phyloP scores from a whole-genome alignment of 2,888 invertebrate genomes.

The Schrankia costaestrigalis region DNA sequence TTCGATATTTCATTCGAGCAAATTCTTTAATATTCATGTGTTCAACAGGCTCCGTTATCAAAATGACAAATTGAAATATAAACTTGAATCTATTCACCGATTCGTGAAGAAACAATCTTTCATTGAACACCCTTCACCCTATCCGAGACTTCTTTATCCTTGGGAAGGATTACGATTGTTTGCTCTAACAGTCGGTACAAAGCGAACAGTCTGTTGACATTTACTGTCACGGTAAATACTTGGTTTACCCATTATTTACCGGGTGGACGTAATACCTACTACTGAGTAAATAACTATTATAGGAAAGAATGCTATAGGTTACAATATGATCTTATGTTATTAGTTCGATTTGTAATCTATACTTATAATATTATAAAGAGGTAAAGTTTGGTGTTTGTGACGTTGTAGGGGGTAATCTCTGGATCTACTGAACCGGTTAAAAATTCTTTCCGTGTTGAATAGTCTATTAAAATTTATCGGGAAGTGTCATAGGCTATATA shows the following conservation, averaged over 20 bases:
- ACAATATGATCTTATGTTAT: too few relatives aligned
- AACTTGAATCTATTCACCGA: conserved; percentile 39
- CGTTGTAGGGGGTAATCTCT: too few relatives aligned
- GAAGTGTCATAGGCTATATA: too few relatives aligned
- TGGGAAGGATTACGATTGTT: conserved; percentile 63
- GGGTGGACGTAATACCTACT: conserved; percentile 59
- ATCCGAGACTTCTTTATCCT: conserved; percentile 36
- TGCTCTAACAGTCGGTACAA: conserved; percentile 64
- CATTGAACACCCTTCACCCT: conserved; percentile 17
- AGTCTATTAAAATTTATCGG: too few relatives aligned
- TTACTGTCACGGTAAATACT: conserved; percentile 70
- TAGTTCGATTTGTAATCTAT: too few relatives aligned
- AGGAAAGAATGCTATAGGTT: conserved; percentile 33
- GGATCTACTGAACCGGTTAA: too few relatives aligned
- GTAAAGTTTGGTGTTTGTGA: too few relatives aligned
- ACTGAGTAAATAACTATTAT: conserved; percentile 40
- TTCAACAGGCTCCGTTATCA: conserved; percentile 29
- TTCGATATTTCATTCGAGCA: conserved; percentile 17
- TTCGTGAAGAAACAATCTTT: conserved; percentile 30
- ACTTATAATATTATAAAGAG: too few relatives aligned
- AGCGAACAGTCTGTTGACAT: conserved; percentile 73
- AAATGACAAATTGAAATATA: conserved; percentile 40
- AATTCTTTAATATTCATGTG: conserved; percentile 28
- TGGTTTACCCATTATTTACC: conserved; percentile 72
- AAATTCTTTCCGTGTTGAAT: too few relatives aligned